A percentile compares a stretch with the other conserved stretches of the same genome.
Evolutionary conservation across 2,888 invertebrate species (phyloP).

Genomic region (Aethes cnicana): DNA sequence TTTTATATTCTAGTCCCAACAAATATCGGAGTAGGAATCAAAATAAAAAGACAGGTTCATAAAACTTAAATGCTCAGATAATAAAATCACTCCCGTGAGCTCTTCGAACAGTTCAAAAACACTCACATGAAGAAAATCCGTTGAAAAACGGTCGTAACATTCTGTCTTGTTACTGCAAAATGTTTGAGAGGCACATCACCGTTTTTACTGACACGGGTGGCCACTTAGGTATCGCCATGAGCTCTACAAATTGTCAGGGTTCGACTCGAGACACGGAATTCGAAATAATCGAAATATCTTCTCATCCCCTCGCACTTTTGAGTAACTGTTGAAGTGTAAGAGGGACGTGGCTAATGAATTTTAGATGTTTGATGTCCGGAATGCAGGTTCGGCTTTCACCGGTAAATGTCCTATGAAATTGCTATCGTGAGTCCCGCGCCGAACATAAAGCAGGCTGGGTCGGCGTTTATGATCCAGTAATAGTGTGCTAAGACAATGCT

Average conservation of each 20-base stretch:
- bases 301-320: too few relatives aligned
- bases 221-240: conserved; percentile 60
- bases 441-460: conserved; percentile 68
- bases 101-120: too few relatives aligned
- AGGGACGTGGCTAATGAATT: too few relatives aligned
- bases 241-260: conserved; percentile 67
- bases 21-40: too few relatives aligned
- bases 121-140: not conserved
- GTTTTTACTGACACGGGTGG: conserved; percentile 47
- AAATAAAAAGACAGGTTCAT: too few relatives aligned
- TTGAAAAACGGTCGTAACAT: not conserved
- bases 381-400: conserved; percentile 59
- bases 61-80: too few relatives aligned
- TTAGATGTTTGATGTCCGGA: too few relatives aligned
- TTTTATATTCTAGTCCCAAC: too few relatives aligned
- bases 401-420: conserved; percentile 74
- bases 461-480: conserved; percentile 72
- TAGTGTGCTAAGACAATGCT: conserved; percentile 59
- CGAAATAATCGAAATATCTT: too few relatives aligned
- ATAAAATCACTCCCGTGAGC: too few relatives aligned
- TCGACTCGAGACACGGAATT: too few relatives aligned
- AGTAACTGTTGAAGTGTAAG: too few relatives aligned
- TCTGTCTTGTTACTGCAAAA: conserved; percentile 38
- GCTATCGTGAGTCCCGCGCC: conserved; percentile 74
- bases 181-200: conserved; percentile 54